Conservation (phyloP, 2,888 invertebrate genomes). For the Drosophila differens region DNA sequence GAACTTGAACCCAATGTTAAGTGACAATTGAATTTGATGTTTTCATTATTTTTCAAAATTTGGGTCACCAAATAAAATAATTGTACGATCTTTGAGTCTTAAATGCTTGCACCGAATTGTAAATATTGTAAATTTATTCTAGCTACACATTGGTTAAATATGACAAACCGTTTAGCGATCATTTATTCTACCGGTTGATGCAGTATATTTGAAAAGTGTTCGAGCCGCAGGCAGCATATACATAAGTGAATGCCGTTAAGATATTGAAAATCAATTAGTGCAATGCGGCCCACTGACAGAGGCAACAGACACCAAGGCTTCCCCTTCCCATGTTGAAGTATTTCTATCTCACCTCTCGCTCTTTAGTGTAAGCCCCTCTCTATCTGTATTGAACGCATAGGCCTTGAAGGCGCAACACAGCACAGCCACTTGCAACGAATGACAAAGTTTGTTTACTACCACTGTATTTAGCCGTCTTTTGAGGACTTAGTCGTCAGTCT, state of each 20-base stretch:
- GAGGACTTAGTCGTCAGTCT: conserved; percentile 32
- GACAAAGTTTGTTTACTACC: conserved; percentile 54
- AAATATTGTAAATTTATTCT: conserved; percentile 4
- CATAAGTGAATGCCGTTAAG: conserved; percentile 49
- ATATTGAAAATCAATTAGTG: conserved; percentile 69
- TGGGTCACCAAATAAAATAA: conserved; percentile 23
- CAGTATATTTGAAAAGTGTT: conserved; percentile 20
- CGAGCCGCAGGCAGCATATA: conserved; percentile 26
- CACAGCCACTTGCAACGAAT: conserved; percentile 29
- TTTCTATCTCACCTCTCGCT: conserved; percentile 4
- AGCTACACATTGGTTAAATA: conserved; percentile 15
- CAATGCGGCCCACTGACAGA: conserved; percentile 18
- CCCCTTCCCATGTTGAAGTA: conserved; percentile 3
- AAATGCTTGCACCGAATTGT: background rate
- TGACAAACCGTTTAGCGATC: conserved; percentile 17
- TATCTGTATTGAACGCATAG: conserved; percentile 19
- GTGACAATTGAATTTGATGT: conserved; percentile 66
- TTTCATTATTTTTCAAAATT: conserved; percentile 60
- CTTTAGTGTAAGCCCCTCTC: background rate
- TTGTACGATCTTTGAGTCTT: background rate
- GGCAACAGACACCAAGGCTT: conserved; percentile 20
- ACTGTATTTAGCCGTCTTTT: conserved; percentile 33
- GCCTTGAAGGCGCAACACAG: conserved; percentile 46
- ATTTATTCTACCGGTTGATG: conserved; percentile 10
- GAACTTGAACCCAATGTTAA: conserved; percentile 72